Evolutionary conservation across 2,888 invertebrate genomes (phyloP).

Genomic region (Ennomos quercinarius): DNA sequence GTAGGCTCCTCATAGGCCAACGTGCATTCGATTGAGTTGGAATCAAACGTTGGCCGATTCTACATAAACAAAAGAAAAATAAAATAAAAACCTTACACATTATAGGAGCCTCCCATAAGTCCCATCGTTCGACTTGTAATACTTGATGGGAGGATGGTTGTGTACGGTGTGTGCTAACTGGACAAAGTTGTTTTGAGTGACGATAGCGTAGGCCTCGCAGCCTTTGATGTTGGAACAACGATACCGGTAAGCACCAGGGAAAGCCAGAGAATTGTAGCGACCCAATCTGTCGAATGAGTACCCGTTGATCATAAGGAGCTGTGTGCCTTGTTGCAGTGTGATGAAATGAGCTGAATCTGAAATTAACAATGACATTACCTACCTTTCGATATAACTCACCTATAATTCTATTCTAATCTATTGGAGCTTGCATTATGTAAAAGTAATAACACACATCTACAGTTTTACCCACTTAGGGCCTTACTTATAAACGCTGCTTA

Average conservation of each 20-base stretch:
- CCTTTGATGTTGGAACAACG: constrained; percentile 48
- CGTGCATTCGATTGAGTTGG: too few relatives aligned
- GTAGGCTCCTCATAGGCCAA: too few relatives aligned
- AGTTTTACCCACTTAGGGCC: too few relatives aligned
- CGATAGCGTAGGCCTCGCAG: constrained; percentile 44
- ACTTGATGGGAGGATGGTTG: constrained; percentile 3
- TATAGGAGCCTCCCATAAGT: constrained; percentile 7
- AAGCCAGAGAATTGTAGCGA: constrained; percentile 1
- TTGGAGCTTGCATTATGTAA: too few relatives aligned
- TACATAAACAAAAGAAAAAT: too few relatives aligned
- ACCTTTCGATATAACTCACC: too few relatives aligned
- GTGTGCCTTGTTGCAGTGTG: constrained; percentile 28
- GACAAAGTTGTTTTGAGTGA: constrained; percentile 27
- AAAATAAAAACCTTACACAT: constrained; percentile 10
- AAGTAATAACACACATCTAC: too few relatives aligned
- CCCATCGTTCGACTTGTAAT: background rate
- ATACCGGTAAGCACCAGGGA: constrained; percentile 45
- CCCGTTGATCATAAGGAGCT: constrained; percentile 38
- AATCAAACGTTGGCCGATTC: too few relatives aligned
- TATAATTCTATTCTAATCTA: too few relatives aligned
- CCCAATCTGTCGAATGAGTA: constrained; percentile 45
- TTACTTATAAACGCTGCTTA: too few relatives aligned
- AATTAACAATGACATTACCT: background rate
- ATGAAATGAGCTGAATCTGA: constrained; percentile 37
- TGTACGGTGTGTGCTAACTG: constrained; percentile 10